Conservation (phyloP, 1,140 invertebrate genomes). For the Cotesia chilonis region DNA sequence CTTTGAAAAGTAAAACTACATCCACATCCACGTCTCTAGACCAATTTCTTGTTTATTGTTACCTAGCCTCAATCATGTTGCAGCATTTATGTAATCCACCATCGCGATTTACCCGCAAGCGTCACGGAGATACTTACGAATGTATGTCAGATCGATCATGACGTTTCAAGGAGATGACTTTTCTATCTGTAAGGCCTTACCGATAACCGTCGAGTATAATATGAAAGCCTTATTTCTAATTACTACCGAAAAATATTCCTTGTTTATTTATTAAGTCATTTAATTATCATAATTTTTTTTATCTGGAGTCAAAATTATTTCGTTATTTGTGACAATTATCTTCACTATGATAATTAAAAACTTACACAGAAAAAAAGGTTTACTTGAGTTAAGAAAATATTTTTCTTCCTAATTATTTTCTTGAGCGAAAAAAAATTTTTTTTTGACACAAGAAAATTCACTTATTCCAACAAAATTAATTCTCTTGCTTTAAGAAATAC, state of each 20-base stretch:
- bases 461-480: too few species aligned
- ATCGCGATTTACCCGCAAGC: conserved; percentile 33
- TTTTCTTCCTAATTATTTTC: too few species aligned
- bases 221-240: background rate
- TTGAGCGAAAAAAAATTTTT: too few species aligned
- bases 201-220: conserved; percentile 8
- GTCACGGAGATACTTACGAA: conserved; percentile 35
- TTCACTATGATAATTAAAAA: background rate
- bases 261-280: background rate
- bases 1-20: conserved; percentile 14
- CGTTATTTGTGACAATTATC: too few species aligned
- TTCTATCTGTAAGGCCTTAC: conserved; percentile 32
- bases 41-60: background rate
- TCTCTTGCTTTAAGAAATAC: too few species aligned
- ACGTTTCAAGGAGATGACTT: conserved; percentile 44
- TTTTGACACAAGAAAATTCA: too few species aligned
- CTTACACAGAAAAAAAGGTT: background rate
- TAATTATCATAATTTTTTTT: too few species aligned
- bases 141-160: conserved; percentile 44
- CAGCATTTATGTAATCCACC: conserved; percentile 33
- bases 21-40: background rate
- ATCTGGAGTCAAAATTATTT: too few species aligned
- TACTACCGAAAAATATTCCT: background rate
- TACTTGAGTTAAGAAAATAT: too few species aligned
- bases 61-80: background rate